Conservation (phyloP, 2,888 invertebrate genomes). For the Myathropa florea region DNA sequence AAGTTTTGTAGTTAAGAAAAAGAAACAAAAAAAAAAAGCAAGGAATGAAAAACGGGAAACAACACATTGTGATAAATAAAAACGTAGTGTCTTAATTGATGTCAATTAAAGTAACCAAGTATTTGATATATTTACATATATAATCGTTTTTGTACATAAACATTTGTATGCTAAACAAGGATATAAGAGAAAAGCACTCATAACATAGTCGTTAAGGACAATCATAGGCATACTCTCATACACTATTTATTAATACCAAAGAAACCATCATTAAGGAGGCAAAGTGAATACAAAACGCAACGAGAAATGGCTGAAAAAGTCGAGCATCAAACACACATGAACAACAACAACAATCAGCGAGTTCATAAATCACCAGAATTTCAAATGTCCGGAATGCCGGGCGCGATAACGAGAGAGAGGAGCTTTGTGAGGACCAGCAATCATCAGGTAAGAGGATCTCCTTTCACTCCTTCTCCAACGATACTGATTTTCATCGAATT, state of each 20-base stretch:
- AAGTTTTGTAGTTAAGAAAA: conserved; percentile 28
- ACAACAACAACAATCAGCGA: conserved; percentile 76
- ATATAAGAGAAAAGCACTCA: conserved; percentile 39
- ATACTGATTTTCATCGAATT: neutral
- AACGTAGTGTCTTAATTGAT: conserved; percentile 61
- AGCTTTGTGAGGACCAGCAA: conserved; percentile 85
- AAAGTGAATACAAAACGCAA: neutral
- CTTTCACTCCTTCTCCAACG: neutral
- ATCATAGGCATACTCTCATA: conserved; percentile 22
- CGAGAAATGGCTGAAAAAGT: conserved; percentile 79
- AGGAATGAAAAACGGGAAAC: conserved; percentile 33
- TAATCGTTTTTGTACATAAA: conserved; percentile 53
- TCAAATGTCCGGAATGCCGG: conserved; percentile 76
- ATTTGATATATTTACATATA: conserved; percentile 40
- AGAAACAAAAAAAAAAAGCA: conserved; percentile 8
- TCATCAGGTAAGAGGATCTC: conserved; percentile 80
- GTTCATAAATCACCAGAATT: conserved; percentile 79
- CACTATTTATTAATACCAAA: conserved; percentile 51
- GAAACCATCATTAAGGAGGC: conserved; percentile 32
- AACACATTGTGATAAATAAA: conserved; percentile 66
- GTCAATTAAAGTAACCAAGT: conserved; percentile 60
- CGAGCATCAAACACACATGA: conserved; percentile 75
- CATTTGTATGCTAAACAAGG: conserved; percentile 17
- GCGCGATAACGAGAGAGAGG: conserved; percentile 85
- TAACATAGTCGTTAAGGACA: conserved; percentile 49